These are phyloP conservation scores for Catocala nupta DNA, from an alignment of 2,888 invertebrate species.

Conservation along the genomic window DNA sequence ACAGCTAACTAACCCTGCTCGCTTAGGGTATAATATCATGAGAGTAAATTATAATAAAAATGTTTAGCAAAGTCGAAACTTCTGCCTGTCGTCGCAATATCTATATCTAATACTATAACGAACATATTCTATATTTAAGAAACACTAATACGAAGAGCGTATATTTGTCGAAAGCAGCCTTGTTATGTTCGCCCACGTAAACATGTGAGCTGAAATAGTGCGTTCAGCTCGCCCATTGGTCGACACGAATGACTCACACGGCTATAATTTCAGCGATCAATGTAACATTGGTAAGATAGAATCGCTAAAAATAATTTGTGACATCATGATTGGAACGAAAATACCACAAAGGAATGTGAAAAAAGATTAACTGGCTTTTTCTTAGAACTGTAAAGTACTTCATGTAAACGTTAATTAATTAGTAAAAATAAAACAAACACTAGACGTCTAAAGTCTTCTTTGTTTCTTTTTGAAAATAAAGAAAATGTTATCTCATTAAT, in stretches of 20 bases:
- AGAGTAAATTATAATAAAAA: too few species aligned
- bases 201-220: slow-evolving; percentile 69
- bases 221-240: slow-evolving; percentile 66
- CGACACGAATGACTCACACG: slow-evolving; percentile 71
- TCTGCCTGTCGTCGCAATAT: too few species aligned
- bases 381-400: slow-evolving; percentile 4
- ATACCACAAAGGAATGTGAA: slow-evolving; percentile 47
- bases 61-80: too few species aligned
- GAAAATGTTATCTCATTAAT: slow-evolving; percentile 53
- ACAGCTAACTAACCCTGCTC: too few species aligned
- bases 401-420: slow-evolving; percentile 26
- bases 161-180: slow-evolving; percentile 78
- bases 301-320: slow-evolving; percentile 67
- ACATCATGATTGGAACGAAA: slow-evolving; percentile 58
- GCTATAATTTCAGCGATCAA: slow-evolving; percentile 77
- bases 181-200: slow-evolving; percentile 81
- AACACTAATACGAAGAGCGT: slow-evolving; percentile 67
- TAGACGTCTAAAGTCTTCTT: slow-evolving; percentile 18
- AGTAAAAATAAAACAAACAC: slow-evolving; percentile 20
- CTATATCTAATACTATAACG: slow-evolving; percentile 39
- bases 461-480: too few species aligned
- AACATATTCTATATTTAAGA: slow-evolving; percentile 66
- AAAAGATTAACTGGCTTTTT: slow-evolving; percentile 6
- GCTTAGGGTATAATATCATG: too few species aligned
- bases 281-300: slow-evolving; percentile 69